Conservation (phyloP, 2,888 invertebrate genomes). For the Phymatocera aterrima region DNA sequence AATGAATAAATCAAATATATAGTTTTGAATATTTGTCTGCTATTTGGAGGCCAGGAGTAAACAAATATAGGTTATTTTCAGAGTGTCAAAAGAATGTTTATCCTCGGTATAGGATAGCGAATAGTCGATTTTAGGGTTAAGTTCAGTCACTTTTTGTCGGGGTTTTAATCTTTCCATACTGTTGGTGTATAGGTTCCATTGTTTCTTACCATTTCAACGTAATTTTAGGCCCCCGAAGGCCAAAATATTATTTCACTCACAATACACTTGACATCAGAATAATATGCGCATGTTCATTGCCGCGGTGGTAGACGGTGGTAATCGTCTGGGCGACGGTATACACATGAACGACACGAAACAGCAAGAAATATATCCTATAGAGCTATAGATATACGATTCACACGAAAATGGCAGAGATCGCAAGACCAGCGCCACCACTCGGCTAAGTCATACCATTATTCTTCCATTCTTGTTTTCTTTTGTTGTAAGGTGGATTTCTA, state of each 20-base stretch:
- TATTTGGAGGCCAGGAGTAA: background rate
- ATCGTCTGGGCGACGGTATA: background rate
- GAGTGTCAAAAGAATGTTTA: background rate
- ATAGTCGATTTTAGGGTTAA: background rate
- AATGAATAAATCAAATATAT: no score
- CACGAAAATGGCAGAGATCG: no score
- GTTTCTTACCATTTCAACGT: conserved; percentile 69
- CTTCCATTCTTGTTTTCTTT: no score
- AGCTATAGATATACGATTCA: no score
- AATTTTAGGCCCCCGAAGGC: conserved; percentile 71
- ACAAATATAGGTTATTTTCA: background rate
- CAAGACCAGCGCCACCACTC: no score
- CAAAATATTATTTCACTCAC: conserved; percentile 73
- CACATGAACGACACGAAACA: background rate
- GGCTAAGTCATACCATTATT: no score
- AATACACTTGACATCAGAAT: conserved; percentile 70
- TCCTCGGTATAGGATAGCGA: no score
- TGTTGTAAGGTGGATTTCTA: no score
- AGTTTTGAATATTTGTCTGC: no score
- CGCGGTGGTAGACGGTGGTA: background rate
- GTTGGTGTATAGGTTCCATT: background rate
- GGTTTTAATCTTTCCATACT: background rate
- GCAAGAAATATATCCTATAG: background rate
- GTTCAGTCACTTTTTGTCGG: background rate
- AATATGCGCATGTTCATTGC: conserved; percentile 59